A percentile compares a stretch with the other conserved stretches of the same genome.
These are phyloP conservation scores for Phrixothrix hirtus DNA, from an alignment of 2,888 invertebrate genomes.

Conservation along the genomic window DNA sequence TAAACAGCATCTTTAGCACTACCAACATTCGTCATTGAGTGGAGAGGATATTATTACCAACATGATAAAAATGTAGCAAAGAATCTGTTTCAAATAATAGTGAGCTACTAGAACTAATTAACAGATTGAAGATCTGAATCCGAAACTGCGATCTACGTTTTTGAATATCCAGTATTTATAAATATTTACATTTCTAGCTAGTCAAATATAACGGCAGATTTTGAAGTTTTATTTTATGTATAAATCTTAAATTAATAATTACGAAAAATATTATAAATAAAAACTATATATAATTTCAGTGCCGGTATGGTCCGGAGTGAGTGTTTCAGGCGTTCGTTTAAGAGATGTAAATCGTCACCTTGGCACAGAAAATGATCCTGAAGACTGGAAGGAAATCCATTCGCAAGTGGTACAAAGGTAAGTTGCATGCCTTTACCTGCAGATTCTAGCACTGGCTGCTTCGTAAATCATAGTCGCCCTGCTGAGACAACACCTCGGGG, in stretches of 20 bases:
- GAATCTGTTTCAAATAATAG: no score
- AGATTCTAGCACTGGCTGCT: constrained; percentile 9
- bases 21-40: no score
- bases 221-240: no score
- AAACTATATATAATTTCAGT: constrained; percentile 41
- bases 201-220: no score
- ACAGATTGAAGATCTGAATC: no score
- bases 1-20: no score
- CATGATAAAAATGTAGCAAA: no score
- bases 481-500: constrained; percentile 35
- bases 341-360: constrained; percentile 61
- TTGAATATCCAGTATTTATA: not conserved
- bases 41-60: no score
- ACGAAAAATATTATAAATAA: no score
- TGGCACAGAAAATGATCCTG: constrained; percentile 63
- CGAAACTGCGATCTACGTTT: not conserved
- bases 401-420: constrained; percentile 65
- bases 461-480: constrained; percentile 28
- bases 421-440: constrained; percentile 4
- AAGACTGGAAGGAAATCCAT: constrained; percentile 78
- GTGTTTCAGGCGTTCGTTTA: constrained; percentile 64
- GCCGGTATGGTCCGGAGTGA: constrained; percentile 68
- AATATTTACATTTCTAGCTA: not conserved
- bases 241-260: no score
- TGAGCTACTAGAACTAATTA: no score